Base-by-base conservation (phyloP, 2,888 invertebrate genomes). In the Lithosia quadra region DNA sequence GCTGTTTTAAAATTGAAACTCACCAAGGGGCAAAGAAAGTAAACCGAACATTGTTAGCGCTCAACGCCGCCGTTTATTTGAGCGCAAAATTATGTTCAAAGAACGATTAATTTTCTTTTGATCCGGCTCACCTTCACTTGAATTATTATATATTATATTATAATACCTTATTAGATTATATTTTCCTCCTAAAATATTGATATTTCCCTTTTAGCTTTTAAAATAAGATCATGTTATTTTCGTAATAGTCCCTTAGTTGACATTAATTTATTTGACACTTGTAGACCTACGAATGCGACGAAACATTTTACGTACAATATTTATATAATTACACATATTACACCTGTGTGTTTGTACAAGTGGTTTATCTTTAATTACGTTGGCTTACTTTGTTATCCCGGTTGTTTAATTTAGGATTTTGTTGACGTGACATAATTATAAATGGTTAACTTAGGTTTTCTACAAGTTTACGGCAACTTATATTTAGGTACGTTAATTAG, bases 1-100 rank as follows among this genome's bases (percentile, higher is more conserved):
- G 78, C 80, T 84, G 80, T 83, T 86, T 87, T 85, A 84, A 87
- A 88, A 88, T 85, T 86, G 85, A 86, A 89, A 88, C 82, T 87
- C 81, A 82, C 86, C 84, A 81, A 80, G 80, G 83, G 84, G 82
- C 84, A 86, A 88, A 86, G 82, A 85, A 86, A 85, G 83, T 83
- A 85, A 83, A 73, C 68, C 73, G 75, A 87, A 87, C 84, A 84
- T 81, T 84, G 83, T 85, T 81, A 78, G 71, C 78, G 80, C 83
- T 88, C 80, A 84, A 79, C 79, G 75, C 73, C 56, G 74, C 74
- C 81, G 80, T 82, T 85, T 86, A 86, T 86, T 90, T 88, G 81
- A 85, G 80, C 75, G 78, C 76, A 73, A 85, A 87, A 87, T 89
- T 86, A 88, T 87, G 79, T 85, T 85, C 80, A 87, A 87, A 86